A percentile compares a stretch with the other conserved stretches of the same genome.
phyloP scores from a whole-genome alignment of 2,797 vertebrate species.

The Melanotaenia nigrans region DNA sequence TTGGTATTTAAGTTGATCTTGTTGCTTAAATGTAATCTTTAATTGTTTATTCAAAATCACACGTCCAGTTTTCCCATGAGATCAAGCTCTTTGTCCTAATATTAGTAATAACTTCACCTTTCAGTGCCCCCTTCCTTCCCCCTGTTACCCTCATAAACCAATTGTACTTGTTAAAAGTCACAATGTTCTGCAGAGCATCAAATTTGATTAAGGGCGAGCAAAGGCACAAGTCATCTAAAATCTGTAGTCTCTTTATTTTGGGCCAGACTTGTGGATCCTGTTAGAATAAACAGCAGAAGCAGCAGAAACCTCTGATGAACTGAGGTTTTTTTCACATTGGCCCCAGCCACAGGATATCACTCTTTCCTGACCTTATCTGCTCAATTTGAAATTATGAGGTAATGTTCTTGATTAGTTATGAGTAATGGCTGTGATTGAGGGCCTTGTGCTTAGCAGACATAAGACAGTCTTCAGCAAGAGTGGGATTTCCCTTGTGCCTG shows the following conservation, averaged over 20 bases:
- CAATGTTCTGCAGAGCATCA: slow-evolving; percentile 75
- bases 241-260: slow-evolving; percentile 71
- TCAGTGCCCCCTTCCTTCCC: slow-evolving; percentile 65
- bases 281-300: slow-evolving; percentile 61
- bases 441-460: slow-evolving; percentile 64
- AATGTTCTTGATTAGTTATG: slow-evolving; percentile 65
- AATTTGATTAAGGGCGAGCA: slow-evolving; percentile 74
- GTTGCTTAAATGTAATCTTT: neutral
- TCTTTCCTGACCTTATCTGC: slow-evolving; percentile 54
- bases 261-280: slow-evolving; percentile 66
- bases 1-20: slow-evolving; percentile 1
- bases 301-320: slow-evolving; percentile 53
- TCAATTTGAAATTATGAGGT: slow-evolving; percentile 62
- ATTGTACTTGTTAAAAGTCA: slow-evolving; percentile 80
- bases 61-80: slow-evolving; percentile 43
- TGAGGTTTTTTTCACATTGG: slow-evolving; percentile 26
- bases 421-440: slow-evolving; percentile 47
- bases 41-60: slow-evolving; percentile 19
- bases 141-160: slow-evolving; percentile 71
- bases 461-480: slow-evolving; percentile 49
- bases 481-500: slow-evolving; percentile 62
- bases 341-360: slow-evolving; percentile 30
- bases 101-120: slow-evolving; percentile 62
- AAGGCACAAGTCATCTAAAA: slow-evolving; percentile 71
- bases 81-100: slow-evolving; percentile 34